Conservation (phyloP, 2,113 vertebrate genomes). For the Crotalus helleri region DNA sequence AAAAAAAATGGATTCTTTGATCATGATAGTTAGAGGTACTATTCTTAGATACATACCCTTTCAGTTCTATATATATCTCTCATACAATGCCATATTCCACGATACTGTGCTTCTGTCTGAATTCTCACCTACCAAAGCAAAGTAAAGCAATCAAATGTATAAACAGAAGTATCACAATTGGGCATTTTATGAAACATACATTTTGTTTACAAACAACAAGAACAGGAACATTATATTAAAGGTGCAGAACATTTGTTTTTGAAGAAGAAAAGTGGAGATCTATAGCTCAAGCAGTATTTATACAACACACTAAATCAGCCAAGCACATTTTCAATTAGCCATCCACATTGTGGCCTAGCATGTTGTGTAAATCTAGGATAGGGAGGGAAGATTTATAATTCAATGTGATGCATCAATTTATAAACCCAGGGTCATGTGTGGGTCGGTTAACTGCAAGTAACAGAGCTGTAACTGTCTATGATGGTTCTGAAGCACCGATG, state of each 20-base stretch:
- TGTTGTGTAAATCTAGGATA: not conserved
- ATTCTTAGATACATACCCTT: constrained; percentile 64
- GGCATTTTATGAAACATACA: not conserved
- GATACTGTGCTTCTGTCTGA: constrained; percentile 76
- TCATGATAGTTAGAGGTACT: not conserved
- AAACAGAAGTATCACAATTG: not conserved
- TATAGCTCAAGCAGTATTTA: not conserved
- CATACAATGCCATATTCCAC: constrained; percentile 79
- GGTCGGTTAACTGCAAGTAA: not conserved
- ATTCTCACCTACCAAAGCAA: constrained; percentile 74
- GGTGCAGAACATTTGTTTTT: not conserved
- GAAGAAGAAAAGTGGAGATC: not conserved
- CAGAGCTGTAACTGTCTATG: not conserved
- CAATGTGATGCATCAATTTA: not conserved
- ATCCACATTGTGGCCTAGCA: not conserved
- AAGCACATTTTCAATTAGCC: not conserved
- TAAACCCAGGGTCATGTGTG: not conserved
- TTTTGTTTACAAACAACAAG: not conserved
- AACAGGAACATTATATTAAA: not conserved
- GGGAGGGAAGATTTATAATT: not conserved
- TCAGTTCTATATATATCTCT: constrained; percentile 73
- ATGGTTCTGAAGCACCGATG: not conserved
- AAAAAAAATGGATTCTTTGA: not conserved
- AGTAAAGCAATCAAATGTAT: not conserved
- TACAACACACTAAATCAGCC: not conserved